A percentile compares a stretch with the other conserved stretches of the same genome.
phyloP scores from a whole-genome alignment of 2,888 invertebrate genomes.

The Helicoverpa assulta region DNA sequence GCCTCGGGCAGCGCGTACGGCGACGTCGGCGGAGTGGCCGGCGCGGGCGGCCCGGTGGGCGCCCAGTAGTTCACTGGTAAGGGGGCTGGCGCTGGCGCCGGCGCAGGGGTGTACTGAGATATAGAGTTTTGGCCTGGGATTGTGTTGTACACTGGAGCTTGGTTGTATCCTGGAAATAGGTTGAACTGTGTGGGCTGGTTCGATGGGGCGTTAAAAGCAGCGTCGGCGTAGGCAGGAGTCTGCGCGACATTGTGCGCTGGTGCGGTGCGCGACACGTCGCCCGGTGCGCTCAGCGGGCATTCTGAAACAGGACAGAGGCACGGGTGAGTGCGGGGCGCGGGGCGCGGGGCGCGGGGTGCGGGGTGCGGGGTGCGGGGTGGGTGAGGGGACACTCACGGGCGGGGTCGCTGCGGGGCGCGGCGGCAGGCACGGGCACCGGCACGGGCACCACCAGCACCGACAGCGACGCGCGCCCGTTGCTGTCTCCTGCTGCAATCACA shows the following conservation, averaged over 20 bases:
- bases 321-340: not conserved
- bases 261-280: not conserved
- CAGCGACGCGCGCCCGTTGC: conserved; percentile 49
- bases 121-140: conserved; percentile 3
- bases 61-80: not conserved
- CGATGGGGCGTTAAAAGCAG: not conserved
- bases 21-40: conserved; percentile 34
- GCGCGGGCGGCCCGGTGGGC: not conserved
- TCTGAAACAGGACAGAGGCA: not conserved
- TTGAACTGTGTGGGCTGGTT: conserved; percentile 1
- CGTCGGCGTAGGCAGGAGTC: not conserved
- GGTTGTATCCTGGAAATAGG: conserved; percentile 2
- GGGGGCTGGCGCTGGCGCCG: not conserved
- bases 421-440: conserved; percentile 63
- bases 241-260: not conserved
- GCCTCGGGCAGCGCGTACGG: conserved; percentile 25
- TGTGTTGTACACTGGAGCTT: conserved; percentile 7
- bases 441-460: conserved; percentile 74
- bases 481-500: conserved; percentile 42
- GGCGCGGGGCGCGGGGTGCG: not conserved
- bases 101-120: not conserved
- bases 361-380: not conserved
- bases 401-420: not conserved
- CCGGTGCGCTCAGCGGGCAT: not conserved
- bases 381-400: conserved; percentile 16